Evolutionary conservation across 2,888 invertebrate species (phyloP).

Genomic region (Pterostichus niger): DNA sequence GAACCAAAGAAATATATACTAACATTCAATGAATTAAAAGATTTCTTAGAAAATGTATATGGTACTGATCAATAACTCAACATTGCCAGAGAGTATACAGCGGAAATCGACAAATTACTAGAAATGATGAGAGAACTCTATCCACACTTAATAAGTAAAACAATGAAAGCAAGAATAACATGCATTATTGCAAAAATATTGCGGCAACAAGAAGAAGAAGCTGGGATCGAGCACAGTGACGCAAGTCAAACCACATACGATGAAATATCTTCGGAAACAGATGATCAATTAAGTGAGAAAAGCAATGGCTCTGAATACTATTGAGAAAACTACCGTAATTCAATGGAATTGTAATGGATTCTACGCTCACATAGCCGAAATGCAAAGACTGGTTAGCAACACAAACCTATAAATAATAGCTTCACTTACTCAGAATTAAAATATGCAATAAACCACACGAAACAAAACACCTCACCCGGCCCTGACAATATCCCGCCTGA

Average conservation of each 20-base stretch:
- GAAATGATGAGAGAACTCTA: not conserved
- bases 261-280: too few relatives aligned
- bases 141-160: not conserved
- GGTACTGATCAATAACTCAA: not conserved
- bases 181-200: not conserved
- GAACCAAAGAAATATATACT: too few relatives aligned
- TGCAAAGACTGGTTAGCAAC: too few relatives aligned
- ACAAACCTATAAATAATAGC: too few relatives aligned
- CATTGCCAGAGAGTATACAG: not conserved
- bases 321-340: not conserved
- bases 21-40: too few relatives aligned
- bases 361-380: too few relatives aligned
- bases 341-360: too few relatives aligned
- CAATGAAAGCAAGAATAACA: not conserved
- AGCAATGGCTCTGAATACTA: not conserved
- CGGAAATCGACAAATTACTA: not conserved
- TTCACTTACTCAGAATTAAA: too few relatives aligned
- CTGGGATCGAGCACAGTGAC: not conserved
- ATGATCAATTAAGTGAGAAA: not conserved
- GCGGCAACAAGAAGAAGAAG: not conserved
- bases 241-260: not conserved
- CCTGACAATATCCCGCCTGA: too few relatives aligned
- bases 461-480: too few relatives aligned
- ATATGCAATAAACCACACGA: too few relatives aligned
- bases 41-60: constrained; percentile 4